Conservation (phyloP, 2,113 vertebrate species). For the Eolophus roseicapilla region DNA sequence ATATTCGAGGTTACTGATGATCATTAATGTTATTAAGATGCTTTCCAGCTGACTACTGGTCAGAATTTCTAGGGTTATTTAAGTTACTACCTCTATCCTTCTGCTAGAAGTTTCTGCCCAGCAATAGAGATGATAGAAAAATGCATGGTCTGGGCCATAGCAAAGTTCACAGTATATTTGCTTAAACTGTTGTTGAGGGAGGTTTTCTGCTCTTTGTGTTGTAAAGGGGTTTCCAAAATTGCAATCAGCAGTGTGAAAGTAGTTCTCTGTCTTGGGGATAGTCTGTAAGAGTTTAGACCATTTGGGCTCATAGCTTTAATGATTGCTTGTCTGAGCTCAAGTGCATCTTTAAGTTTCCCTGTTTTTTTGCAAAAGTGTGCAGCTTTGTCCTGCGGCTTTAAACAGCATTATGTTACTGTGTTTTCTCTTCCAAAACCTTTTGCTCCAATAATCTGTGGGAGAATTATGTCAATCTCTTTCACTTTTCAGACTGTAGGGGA, state of each 20-base stretch:
- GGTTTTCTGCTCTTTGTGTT: not conserved
- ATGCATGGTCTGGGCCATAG: no score
- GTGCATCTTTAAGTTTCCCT: not conserved
- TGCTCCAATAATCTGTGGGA: not conserved
- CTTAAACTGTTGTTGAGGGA: not conserved
- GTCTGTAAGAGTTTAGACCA: not conserved
- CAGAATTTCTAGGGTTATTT: not conserved
- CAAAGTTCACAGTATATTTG: not conserved
- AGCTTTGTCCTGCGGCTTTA: not conserved
- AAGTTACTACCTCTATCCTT: not conserved
- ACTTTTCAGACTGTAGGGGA: not conserved
- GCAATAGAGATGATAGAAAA: not conserved
- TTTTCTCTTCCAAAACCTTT: not conserved
- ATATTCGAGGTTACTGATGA: not conserved
- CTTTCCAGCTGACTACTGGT: not conserved
- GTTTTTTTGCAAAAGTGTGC: not conserved
- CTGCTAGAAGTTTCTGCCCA: not conserved
- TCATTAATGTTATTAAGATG: not conserved
- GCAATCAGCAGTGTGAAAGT: not conserved
- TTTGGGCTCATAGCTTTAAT: not conserved
- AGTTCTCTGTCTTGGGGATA: not conserved
- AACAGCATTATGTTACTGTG: not conserved
- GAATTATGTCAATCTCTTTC: not conserved
- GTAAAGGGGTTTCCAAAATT: not conserved
- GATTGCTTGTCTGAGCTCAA: not conserved